Evolutionary conservation across 2,888 invertebrate species (phyloP), one percentile per base, ranked within the genome.

Genomic region (Heliconius ethilla): DNA sequence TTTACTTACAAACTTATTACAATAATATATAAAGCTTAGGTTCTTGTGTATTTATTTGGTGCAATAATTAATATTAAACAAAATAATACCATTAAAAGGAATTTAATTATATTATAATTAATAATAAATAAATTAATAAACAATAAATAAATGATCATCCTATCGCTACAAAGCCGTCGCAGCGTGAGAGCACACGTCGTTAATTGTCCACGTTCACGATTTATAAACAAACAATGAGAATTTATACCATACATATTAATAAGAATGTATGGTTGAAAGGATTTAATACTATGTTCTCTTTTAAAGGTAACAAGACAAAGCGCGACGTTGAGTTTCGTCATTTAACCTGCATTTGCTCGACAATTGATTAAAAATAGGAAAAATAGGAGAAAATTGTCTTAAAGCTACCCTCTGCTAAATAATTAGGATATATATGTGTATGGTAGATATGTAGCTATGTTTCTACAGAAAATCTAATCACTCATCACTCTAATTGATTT

Each of bases 171-270:
- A 70, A 69, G 62, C 40, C 78, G 70, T 70, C 70, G 70, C 76
- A 66, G 29, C 79, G 79, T 81, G 79, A 76, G 81, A 81, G 79
- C 81, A 69, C 76, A 67, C 62, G 76, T 72, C 75, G 70, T 76
- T 79, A 79, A 79, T 81, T 79, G 81, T 70, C 75, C 81, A 78
- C 81, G 78, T 80, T 75, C 83, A 83, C 84, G 83, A 84, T 86
- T 85, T 82, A 80, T 83, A 78, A 74, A 78, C 81, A 82, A 86
- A 85, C 86, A 86, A 86, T 86, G 78, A 85, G 70, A 76, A 85
- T 86, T 86, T 85, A 83, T 55, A 22, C 22, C 85, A 86, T 86
- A 83, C 55, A 70, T 76, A 77, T 82, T 80, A 80, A 76, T 80
- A 76, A 1, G 11, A 40, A 40, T 77, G 75, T 80, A 75, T 67